Base-by-base conservation (phyloP, 2,797 vertebrate species). In the Pangasius mekongensis region DNA sequence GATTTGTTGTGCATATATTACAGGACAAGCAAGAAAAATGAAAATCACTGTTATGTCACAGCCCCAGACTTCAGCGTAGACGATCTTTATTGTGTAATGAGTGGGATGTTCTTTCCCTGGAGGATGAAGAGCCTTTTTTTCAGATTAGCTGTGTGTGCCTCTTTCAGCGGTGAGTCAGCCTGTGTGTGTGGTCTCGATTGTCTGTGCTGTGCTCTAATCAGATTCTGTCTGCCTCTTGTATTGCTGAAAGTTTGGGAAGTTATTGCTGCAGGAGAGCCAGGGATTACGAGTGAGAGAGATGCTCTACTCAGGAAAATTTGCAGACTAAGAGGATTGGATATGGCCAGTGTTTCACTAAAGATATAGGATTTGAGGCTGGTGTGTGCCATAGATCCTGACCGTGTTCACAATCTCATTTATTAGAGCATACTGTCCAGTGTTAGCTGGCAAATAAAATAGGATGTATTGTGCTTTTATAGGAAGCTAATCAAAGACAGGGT, bases 291-390 rank as follows among this genome's bases (percentile, higher is more conserved):
- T 60, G 33, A 62, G 18, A 39, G 73, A 83, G 86, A 71, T 83
- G 84, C 69, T 91, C 82, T 84, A 52, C 58, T 91, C 87, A 78
- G 86, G 88, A 81, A 91, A 94, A 89, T 89, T 90, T 93, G 92
- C 92, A 92, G 62, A 88, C 73, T 92, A 89, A 91, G 88, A 92
- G 91, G 86, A 90, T 91, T 89, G 88, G 88, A 90, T 86, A 43
- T 30, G 60, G 86, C 86, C 88, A 90, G 90, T 66, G 71, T 93
- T 91, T 92, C 85, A 87, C 91, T 91, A 89, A 91, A 90, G 90
- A 86, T 91, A 92, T 89, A 92, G 88, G 90, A 92, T 92, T 90
- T 90, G 83, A 89, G 64, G 82, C 76, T 60, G 54, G 27, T 74
- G 69, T 91, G 87, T 92, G 88, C 86, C 74, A 89, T 84, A 89